A percentile compares a stretch with the other conserved stretches of the same genome.
Conservation (phyloP, 2,797 vertebrate genomes). For the Neomorphus geoffroyi region DNA sequence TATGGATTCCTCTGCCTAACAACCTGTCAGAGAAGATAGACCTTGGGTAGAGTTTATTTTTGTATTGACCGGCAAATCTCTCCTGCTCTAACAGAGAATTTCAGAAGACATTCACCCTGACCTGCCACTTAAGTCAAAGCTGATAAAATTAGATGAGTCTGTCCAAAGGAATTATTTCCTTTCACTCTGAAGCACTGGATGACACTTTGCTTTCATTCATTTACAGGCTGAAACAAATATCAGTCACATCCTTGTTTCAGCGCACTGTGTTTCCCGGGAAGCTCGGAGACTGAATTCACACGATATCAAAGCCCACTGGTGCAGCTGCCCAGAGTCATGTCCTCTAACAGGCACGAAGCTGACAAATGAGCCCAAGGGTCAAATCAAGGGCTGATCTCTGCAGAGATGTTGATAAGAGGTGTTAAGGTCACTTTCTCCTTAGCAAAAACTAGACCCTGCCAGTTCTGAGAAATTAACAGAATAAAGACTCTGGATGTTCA, state of each 20-base stretch:
- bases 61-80: constrained; percentile 11
- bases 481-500: neutral
- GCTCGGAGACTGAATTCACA: neutral
- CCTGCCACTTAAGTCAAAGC: neutral
- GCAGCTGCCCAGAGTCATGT: neutral
- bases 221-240: neutral
- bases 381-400: neutral
- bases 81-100: neutral
- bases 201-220: constrained; percentile 12
- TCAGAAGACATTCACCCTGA: neutral
- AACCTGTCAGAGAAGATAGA: neutral
- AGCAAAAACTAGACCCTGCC: neutral
- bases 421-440: neutral
- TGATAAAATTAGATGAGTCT: constrained; percentile 30
- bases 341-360: neutral
- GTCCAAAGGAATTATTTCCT: constrained; percentile 28
- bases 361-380: neutral
- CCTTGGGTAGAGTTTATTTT: neutral
- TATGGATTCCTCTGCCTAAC: neutral
- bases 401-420: neutral
- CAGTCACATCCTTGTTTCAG: neutral
- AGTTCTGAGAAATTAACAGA: neutral
- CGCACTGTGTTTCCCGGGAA: fast-evolving
- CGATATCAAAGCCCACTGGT: neutral
- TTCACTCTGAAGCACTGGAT: neutral